Base-by-base conservation (phyloP, 2,888 invertebrate species). In the Apamea crenata region DNA sequence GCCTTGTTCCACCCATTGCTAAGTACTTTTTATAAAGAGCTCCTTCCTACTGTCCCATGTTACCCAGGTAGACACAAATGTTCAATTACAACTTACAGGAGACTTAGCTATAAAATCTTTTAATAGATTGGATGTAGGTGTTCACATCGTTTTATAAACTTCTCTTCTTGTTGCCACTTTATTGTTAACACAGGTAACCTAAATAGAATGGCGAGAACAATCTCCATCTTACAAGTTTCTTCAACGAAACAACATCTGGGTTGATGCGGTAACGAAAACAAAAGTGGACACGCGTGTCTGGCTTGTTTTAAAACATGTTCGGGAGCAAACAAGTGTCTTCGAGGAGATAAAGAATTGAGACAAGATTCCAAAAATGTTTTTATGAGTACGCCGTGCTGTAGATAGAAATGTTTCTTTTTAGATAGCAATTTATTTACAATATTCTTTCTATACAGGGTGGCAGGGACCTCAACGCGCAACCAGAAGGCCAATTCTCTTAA, bases 221-320 rank as follows among this genome's bases (percentile, higher is more conserved):
- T 63, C 36, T 29, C 29, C 16, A 36, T 36, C 6, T 36, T n/a
- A 61, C n/a, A 53, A 59, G 25, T 76, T 61, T 63, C 29, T 76
- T 21, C 44, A 8, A 36, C 59, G 21, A 59, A 32, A 29, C 56
- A 21, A 63, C 86, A 68, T 84, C 65, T 85, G 77, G 36, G 36
- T 77, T 56, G 36, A 40, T 29, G 53, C 21, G 16, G 29, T 44
- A 44, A 74, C 47, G 50, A 73, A 76, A 74, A 78, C 63, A 70
- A 71, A 74, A 77, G 69, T 72, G 74, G 68, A 53, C 16, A 61
- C 6, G 84, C n/a, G n/a, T n/a, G n/a, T 84, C 85, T 87, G 87
- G 77, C 29, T 85, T 77, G 56, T 75, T 80, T 87, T 70, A 75
- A 74, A 73, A 73, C 50, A 67, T 67, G 44, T 44, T 80, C 25